Evolutionary conservation across 1,140 invertebrate genomes (phyloP).

Genomic region (Lepidurus arcticus): DNA sequence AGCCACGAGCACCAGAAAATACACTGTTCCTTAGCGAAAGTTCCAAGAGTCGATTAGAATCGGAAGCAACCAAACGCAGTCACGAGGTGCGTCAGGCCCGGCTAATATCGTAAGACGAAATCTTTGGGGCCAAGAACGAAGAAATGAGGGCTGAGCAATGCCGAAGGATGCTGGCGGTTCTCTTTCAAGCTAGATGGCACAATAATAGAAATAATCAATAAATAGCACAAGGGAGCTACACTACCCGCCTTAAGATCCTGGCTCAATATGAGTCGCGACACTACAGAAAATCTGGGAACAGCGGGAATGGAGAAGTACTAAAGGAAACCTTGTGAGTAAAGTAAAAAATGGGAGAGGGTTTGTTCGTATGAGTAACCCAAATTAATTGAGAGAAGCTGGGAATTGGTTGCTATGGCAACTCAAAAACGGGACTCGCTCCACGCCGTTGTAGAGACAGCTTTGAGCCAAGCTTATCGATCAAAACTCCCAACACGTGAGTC

Average conservation of each 20-base stretch:
- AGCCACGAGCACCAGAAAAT: background rate
- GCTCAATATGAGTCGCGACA: background rate
- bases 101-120: background rate
- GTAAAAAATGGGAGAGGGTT: background rate
- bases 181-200: conserved; percentile 14
- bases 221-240: background rate
- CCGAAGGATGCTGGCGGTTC: background rate
- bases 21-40: background rate
- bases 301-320: background rate
- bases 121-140: background rate
- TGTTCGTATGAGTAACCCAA: background rate
- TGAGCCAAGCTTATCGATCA: background rate
- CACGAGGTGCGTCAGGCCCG: background rate
- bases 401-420: conserved; percentile 12
- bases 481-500: background rate
- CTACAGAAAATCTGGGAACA: background rate
- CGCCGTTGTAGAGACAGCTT: background rate
- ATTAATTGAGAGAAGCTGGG: background rate
- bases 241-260: background rate
- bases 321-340: background rate
- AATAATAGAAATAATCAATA: conserved; percentile 22
- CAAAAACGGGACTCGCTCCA: background rate
- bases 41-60: background rate
- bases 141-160: background rate
- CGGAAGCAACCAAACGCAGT: background rate